Percentiles rank a stretch among this genome's conserved stretches.
phyloP scores from a whole-genome alignment of 2,888 invertebrate genomes.

The Platycheirus rosarum region DNA sequence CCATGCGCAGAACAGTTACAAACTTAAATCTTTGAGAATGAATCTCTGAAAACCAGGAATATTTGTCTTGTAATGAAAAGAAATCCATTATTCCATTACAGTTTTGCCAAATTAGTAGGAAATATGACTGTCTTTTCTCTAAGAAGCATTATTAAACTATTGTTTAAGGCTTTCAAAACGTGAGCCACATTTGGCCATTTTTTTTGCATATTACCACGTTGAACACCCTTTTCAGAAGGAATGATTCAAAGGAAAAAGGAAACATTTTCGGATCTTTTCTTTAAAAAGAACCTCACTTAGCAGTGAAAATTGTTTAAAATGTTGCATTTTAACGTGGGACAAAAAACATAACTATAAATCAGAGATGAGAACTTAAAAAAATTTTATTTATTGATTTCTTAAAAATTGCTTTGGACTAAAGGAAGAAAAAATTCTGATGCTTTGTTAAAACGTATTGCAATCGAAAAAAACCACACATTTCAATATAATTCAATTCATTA shows the following conservation, averaged over 20 bases:
- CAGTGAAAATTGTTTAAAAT: slow-evolving; percentile 31
- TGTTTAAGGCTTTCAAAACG: no score
- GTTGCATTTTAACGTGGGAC: slow-evolving; percentile 34
- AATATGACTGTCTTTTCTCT: no score
- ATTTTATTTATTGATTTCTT: slow-evolving; percentile 72
- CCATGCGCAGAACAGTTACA: slow-evolving; percentile 38
- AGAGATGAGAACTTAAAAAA: slow-evolving; percentile 24
- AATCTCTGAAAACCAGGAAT: slow-evolving; percentile 19
- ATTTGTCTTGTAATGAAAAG: neutral
- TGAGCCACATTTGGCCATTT: no score
- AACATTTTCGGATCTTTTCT: neutral
- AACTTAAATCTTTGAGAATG: slow-evolving; percentile 32
- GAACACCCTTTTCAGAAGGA: neutral
- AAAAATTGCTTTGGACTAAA: slow-evolving; percentile 39
- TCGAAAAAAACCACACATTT: slow-evolving; percentile 1
- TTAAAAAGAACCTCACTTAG: slow-evolving; percentile 51
- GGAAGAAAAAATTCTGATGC: slow-evolving; percentile 9
- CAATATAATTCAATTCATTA: neutral
- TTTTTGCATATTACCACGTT: no score
- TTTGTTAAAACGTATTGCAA: neutral
- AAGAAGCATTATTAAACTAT: no score
- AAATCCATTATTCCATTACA: no score
- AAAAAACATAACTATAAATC: slow-evolving; percentile 35
- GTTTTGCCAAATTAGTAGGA: no score
- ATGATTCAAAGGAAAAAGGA: neutral